Conservation (phyloP, 2,113 vertebrate genomes). For the Danionella cerebrum region DNA sequence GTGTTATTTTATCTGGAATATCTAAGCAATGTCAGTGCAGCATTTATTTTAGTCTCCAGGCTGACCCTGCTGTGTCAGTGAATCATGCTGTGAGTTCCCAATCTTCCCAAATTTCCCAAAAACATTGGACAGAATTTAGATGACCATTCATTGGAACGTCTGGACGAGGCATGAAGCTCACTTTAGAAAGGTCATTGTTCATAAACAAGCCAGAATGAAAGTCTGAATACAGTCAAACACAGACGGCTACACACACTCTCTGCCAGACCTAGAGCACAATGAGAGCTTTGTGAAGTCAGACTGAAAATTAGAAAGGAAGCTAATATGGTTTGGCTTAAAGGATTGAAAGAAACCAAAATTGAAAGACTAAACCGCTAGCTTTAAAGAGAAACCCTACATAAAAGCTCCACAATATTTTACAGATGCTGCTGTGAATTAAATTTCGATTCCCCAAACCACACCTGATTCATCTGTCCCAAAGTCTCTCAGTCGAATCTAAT, state of each 20-base stretch:
- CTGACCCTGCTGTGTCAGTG: constrained; percentile 36
- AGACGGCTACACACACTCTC: constrained; percentile 3
- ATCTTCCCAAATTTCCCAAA: constrained; percentile 31
- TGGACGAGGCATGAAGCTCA: neutral
- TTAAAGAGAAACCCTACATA: neutral
- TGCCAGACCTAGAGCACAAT: constrained; percentile 26
- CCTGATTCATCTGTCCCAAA: neutral
- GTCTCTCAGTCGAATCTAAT: neutral
- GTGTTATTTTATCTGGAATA: constrained; percentile 9
- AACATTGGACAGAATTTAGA: constrained; percentile 25
- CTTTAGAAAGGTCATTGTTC: constrained; percentile 26
- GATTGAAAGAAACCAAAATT: neutral
- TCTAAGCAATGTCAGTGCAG: constrained; percentile 14
- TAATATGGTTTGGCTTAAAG: neutral
- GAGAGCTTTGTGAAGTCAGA: constrained; percentile 26
- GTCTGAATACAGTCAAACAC: constrained; percentile 11
- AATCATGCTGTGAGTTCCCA: constrained; percentile 35
- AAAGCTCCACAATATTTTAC: neutral
- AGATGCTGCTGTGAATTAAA: neutral
- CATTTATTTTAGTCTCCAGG: constrained; percentile 23
- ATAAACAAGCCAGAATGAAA: constrained; percentile 32
- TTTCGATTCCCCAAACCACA: neutral
- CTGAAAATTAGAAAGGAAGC: constrained; percentile 10
- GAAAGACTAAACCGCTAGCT: neutral
- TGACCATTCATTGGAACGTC: constrained; percentile 1